Percentiles rank a stretch among this genome's conserved stretches.
phyloP scores from a whole-genome alignment of 2,797 vertebrate species.

The Clarias pachynema region DNA sequence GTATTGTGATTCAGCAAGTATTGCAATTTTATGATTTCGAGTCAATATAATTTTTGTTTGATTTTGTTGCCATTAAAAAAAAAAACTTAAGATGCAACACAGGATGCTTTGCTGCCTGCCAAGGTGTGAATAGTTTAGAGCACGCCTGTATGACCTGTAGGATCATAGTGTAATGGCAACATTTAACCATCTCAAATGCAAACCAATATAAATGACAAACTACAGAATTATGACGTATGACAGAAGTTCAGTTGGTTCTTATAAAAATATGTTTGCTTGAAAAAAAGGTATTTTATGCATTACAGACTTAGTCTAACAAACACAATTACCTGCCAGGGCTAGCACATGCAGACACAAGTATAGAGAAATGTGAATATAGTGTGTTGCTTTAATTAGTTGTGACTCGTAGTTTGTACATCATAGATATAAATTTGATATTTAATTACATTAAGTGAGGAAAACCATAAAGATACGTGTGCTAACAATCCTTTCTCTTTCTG shows the following conservation, averaged over 20 bases:
- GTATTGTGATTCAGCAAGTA: too few species aligned
- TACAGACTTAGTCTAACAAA: neutral
- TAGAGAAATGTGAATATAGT: neutral
- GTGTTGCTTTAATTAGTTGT: neutral
- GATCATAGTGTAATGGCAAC: too few species aligned
- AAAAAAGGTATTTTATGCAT: neutral
- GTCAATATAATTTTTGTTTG: too few species aligned
- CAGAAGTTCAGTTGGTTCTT: neutral
- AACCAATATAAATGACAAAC: too few species aligned
- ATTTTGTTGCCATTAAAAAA: too few species aligned
- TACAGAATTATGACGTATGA: neutral
- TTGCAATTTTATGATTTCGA: too few species aligned
- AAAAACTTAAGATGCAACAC: too few species aligned
- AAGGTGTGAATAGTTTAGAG: too few species aligned
- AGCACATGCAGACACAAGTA: neutral
- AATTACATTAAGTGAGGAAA: neutral
- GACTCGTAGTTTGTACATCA: neutral
- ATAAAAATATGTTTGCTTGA: neutral
- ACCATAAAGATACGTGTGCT: neutral
- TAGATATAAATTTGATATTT: neutral
- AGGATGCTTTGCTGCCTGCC: too few species aligned
- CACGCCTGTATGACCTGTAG: too few species aligned
- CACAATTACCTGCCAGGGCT: neutral
- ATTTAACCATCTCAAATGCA: too few species aligned
- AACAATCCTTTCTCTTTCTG: conserved; percentile 9